Evolutionary conservation across 2,888 invertebrate genomes (phyloP).

Genomic region (Perizoma flavofasciatum): DNA sequence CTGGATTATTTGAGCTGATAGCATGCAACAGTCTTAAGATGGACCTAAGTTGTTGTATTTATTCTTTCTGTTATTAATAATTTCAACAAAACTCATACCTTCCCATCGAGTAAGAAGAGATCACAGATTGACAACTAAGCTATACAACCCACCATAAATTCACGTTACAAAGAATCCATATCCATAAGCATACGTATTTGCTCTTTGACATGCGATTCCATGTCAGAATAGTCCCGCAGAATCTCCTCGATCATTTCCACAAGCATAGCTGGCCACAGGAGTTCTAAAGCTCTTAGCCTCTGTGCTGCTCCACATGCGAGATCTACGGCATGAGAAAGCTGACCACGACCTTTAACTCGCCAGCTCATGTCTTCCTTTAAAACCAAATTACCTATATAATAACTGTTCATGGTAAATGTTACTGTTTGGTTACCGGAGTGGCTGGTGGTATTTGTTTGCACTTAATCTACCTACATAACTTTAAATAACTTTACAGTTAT

Average conservation of each 20-base stretch:
- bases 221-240: constrained; percentile 90
- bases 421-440: too few relatives aligned
- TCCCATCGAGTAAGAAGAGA: too few relatives aligned
- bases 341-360: constrained; percentile 89
- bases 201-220: constrained; percentile 91
- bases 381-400: constrained; percentile 9
- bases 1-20: too few relatives aligned
- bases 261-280: constrained; percentile 90
- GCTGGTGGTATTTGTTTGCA: too few relatives aligned
- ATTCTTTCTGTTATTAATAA: too few relatives aligned
- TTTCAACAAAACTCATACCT: too few relatives aligned
- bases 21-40: too few relatives aligned
- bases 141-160: neutral
- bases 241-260: constrained; percentile 91
- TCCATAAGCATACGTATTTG: constrained; percentile 83
- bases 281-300: constrained; percentile 89
- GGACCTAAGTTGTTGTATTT: too few relatives aligned
- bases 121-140: too few relatives aligned
- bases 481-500: too few relatives aligned
- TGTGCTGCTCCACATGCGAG: constrained; percentile 90
- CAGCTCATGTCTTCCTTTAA: constrained; percentile 88
- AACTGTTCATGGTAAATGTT: too few relatives aligned
- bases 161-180: constrained; percentile 61
- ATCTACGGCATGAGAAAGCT: constrained; percentile 88
- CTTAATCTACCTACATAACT: too few relatives aligned